phyloP scores from a whole-genome alignment of 1,140 invertebrate genomes.

The Zophobas morio region DNA sequence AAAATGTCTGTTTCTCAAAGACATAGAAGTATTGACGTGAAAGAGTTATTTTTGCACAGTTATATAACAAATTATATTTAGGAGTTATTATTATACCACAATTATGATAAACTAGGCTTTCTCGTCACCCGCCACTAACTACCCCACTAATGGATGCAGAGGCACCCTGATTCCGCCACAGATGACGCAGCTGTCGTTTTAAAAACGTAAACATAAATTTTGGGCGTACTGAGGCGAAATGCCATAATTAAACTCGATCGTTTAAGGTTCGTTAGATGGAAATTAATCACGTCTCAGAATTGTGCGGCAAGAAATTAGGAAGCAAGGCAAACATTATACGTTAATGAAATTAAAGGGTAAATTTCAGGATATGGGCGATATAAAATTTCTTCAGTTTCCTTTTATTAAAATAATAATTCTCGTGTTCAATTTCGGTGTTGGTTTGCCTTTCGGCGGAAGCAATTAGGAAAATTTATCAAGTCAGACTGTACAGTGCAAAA shows the following conservation, averaged over 20 bases:
- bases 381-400: background rate
- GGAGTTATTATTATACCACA: no score
- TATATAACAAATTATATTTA: no score
- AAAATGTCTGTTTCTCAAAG: no score
- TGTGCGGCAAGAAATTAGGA: constrained; percentile 9
- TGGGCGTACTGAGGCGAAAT: constrained; percentile 10
- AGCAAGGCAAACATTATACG: constrained; percentile 8
- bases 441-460: background rate
- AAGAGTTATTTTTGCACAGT: no score
- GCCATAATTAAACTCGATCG: constrained; percentile 37
- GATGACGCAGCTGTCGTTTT: constrained; percentile 15
- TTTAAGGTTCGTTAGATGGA: constrained; percentile 29
- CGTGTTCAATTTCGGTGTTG: background rate
- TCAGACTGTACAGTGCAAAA: background rate
- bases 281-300: constrained; percentile 24
- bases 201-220: constrained; percentile 41
- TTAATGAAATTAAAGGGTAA: constrained; percentile 18
- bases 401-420: background rate
- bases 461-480: constrained; percentile 24
- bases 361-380: constrained; percentile 2
- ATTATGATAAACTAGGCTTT: no score
- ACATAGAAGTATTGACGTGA: no score
- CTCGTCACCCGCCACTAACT: constrained; percentile 11
- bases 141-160: background rate
- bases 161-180: constrained; percentile 4